Percentiles rank a stretch among this genome's conserved stretches.
Conservation (phyloP, 2,888 invertebrate genomes). For the Brenthis ino region DNA sequence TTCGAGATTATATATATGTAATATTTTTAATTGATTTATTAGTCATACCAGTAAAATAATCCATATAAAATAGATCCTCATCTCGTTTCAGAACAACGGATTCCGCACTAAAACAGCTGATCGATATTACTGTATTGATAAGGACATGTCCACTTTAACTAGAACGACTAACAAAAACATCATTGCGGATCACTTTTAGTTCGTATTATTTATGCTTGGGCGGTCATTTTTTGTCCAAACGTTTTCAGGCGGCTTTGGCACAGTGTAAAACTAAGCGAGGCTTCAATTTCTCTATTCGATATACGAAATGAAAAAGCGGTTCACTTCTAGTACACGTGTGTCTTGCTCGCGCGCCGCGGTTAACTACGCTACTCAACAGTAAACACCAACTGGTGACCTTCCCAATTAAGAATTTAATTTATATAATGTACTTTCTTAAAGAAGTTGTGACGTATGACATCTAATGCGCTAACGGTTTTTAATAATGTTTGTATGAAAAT, state of each 20-base stretch:
- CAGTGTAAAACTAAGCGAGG: slow-evolving; percentile 75
- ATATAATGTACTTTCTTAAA: slow-evolving; percentile 78
- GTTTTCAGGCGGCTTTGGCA: slow-evolving; percentile 46
- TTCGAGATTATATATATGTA: background rate
- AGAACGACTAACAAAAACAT: slow-evolving; percentile 68
- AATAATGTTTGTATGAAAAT: slow-evolving; percentile 8
- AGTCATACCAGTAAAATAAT: slow-evolving; percentile 69
- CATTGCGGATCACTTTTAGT: slow-evolving; percentile 40
- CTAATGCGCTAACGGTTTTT: slow-evolving; percentile 3
- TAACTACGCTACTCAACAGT: slow-evolving; percentile 66
- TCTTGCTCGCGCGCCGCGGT: slow-evolving; percentile 70
- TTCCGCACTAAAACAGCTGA: slow-evolving; percentile 57
- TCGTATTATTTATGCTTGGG: slow-evolving; percentile 27
- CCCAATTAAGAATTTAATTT: slow-evolving; percentile 78
- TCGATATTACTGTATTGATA: slow-evolving; percentile 74
- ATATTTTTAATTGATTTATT: background rate
- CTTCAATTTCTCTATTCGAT: slow-evolving; percentile 62
- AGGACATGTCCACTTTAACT: slow-evolving; percentile 74
- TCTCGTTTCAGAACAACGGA: slow-evolving; percentile 62
- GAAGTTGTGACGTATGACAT: slow-evolving; percentile 53
- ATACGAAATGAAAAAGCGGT: slow-evolving; percentile 62
- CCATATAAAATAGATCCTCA: slow-evolving; percentile 70
- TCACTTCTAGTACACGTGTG: slow-evolving; percentile 80
- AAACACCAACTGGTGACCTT: slow-evolving; percentile 66
- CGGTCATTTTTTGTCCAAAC: slow-evolving; percentile 33